phyloP scores from a whole-genome alignment of 2,797 vertebrate genomes.

The Gadopsis marmoratus region DNA sequence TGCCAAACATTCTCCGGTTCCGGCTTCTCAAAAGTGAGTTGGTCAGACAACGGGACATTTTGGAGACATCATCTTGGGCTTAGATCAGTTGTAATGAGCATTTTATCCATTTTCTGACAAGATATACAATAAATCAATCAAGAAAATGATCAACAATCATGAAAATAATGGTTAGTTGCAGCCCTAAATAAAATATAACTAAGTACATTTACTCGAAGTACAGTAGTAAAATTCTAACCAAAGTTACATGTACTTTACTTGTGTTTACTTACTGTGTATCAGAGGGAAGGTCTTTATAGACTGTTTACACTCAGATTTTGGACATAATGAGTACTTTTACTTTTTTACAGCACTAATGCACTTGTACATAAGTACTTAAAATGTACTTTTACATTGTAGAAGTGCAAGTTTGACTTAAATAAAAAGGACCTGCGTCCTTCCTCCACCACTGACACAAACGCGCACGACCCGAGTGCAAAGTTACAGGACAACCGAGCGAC shows the following conservation, averaged over 20 bases:
- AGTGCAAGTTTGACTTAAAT: background rate
- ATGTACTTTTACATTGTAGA: too few species aligned
- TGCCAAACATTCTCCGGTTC: background rate
- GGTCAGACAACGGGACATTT: too few species aligned
- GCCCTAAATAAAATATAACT: background rate
- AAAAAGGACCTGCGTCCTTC: background rate
- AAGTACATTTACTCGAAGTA: background rate
- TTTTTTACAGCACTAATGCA: background rate
- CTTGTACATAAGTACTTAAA: too few species aligned
- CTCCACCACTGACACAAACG: background rate
- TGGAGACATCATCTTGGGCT: background rate
- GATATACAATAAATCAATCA: background rate
- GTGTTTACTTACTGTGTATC: too few species aligned
- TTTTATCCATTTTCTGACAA: background rate
- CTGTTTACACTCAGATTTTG: background rate
- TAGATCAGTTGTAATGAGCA: background rate
- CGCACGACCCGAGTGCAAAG: background rate
- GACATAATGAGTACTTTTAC: background rate
- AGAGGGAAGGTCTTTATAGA: background rate
- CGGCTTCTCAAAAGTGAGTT: background rate
- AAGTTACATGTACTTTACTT: too few species aligned
- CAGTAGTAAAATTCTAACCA: background rate
- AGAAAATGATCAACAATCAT: background rate
- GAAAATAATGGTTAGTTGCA: background rate
- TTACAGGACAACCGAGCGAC: background rate